Evolutionary conservation across 2,888 invertebrate species (phyloP).

Genomic region (Litoditis marina): DNA sequence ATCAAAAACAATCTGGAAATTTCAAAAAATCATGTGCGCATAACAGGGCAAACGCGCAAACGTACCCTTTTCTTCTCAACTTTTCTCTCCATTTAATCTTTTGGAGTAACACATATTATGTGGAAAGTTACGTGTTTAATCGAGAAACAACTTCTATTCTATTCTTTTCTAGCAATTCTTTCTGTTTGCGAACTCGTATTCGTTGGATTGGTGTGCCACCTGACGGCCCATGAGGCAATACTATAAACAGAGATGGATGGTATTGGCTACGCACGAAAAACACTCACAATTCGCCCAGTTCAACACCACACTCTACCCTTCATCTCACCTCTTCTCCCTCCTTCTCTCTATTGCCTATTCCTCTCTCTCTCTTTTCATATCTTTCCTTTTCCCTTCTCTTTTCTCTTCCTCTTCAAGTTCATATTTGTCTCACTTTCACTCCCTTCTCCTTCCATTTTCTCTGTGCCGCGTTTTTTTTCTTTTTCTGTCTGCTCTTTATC

Average conservation of each 20-base stretch:
- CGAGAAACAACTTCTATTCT: no score
- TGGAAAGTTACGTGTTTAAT: no score
- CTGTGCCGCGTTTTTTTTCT: neutral
- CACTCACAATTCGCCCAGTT: constrained; percentile 3
- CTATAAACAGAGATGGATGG: constrained; percentile 40
- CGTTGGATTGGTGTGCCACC: no score
- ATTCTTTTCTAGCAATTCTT: no score
- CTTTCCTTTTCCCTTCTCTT: neutral
- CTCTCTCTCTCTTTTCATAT: neutral
- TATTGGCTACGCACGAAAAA: constrained; percentile 21
- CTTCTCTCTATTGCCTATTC: neutral
- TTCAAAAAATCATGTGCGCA: no score
- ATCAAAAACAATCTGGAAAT: no score
- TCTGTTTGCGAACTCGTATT: no score
- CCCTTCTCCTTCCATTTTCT: neutral
- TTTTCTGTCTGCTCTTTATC: neutral
- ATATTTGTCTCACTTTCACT: constrained; percentile 11
- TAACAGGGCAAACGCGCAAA: no score
- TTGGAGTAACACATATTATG: no score
- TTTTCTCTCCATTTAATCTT: no score
- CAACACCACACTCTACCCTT: neutral
- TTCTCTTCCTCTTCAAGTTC: neutral
- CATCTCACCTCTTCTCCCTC: neutral
- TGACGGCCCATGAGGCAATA: no score
- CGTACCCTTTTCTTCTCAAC: no score